phyloP scores from a whole-genome alignment of 2,113 vertebrate species.

The Brevimyrus niger region DNA sequence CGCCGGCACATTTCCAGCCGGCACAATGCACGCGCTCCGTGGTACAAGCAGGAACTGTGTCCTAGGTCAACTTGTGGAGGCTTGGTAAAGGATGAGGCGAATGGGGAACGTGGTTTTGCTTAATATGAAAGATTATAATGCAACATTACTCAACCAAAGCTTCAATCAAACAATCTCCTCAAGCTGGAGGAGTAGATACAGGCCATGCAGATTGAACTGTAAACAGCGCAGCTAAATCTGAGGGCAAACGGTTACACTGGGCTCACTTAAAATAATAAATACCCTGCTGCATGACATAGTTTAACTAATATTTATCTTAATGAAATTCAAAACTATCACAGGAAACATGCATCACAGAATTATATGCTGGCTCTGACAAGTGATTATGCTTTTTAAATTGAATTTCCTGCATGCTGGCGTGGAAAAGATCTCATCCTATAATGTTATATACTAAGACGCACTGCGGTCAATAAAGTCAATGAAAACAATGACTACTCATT shows the following conservation, averaged over 20 bases:
- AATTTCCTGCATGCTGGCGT: neutral
- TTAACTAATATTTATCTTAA: slow-evolving; percentile 1
- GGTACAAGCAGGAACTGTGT: neutral
- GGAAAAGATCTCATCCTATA: neutral
- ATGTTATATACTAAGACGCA: neutral
- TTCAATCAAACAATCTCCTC: neutral
- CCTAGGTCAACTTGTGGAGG: neutral
- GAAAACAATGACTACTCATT: neutral
- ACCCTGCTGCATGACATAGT: neutral
- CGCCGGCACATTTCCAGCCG: neutral
- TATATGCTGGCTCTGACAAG: neutral
- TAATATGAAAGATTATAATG: neutral
- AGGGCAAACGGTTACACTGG: neutral
- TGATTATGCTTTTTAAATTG: neutral
- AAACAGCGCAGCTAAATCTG: neutral
- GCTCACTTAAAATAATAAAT: neutral
- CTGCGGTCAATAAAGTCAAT: neutral
- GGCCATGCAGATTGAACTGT: neutral
- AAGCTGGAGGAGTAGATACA: neutral
- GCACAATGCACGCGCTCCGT: neutral
- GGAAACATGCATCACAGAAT: slow-evolving; percentile 1
- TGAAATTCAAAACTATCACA: neutral
- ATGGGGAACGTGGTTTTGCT: neutral
- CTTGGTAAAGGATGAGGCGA: neutral
- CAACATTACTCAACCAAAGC: neutral